phyloP scores from a whole-genome alignment of 2,888 invertebrate species.

The Machimus atricapillus region DNA sequence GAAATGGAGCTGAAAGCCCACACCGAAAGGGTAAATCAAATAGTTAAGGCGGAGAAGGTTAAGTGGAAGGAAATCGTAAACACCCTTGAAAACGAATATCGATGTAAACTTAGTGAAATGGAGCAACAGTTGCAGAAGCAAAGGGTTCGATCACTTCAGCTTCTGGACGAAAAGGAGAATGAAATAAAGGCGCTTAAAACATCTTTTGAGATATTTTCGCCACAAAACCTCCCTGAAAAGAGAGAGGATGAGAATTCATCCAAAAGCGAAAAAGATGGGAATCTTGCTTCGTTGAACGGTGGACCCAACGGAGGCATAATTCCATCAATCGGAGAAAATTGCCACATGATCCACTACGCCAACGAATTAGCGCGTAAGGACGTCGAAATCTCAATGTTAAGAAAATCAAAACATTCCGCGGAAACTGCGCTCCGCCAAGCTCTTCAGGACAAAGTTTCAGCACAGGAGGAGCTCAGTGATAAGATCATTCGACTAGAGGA shows the following conservation, averaged over 20 bases:
- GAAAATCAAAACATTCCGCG: conserved; percentile 74
- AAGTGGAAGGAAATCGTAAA: conserved; percentile 57
- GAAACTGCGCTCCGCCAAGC: conserved; percentile 67
- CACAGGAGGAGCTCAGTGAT: conserved; percentile 65
- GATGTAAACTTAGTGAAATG: conserved; percentile 66
- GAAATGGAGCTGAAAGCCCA: conserved; percentile 70
- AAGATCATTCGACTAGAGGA: conserved; percentile 66
- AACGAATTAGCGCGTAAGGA: conserved; percentile 83
- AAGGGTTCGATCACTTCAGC: conserved; percentile 76
- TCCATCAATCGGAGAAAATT: conserved; percentile 66
- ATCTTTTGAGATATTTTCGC: conserved; percentile 65
- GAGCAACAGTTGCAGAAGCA: conserved; percentile 82
- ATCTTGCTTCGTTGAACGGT: background rate
- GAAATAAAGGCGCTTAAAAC: conserved; percentile 70
- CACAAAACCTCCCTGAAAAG: conserved; percentile 53
- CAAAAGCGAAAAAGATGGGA: background rate
- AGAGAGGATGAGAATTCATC: background rate
- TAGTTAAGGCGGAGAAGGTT: conserved; percentile 55
- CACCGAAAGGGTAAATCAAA: conserved; percentile 67
- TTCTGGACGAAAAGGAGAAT: conserved; percentile 82
- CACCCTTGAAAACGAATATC: conserved; percentile 64
- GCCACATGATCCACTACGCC: conserved; percentile 81
- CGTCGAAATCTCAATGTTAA: conserved; percentile 75
- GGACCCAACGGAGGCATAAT: background rate
- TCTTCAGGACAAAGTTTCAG: conserved; percentile 66